phyloP scores from a whole-genome alignment of 2,113 vertebrate species.

The Scomber colias region DNA sequence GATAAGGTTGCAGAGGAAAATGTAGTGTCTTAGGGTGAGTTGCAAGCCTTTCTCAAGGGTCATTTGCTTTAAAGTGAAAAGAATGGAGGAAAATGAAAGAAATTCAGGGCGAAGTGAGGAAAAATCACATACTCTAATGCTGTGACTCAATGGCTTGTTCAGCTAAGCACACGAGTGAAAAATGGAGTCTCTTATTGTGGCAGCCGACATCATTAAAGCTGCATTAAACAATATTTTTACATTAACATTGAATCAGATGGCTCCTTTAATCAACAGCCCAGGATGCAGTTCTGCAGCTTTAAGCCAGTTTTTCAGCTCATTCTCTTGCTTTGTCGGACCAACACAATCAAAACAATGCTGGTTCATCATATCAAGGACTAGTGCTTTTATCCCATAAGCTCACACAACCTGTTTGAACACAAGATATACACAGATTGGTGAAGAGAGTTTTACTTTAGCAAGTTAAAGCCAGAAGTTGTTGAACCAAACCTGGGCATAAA shows the following conservation, averaged over 20 bases:
- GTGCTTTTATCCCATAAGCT: conserved; percentile 6
- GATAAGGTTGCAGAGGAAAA: conserved; percentile 69
- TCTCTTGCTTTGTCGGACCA: conserved; percentile 17
- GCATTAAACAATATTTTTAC: conserved; percentile 67
- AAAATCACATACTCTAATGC: conserved; percentile 38
- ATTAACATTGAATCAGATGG: conserved; percentile 59
- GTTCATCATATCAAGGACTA: conserved; percentile 25
- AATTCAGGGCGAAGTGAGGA: conserved; percentile 21
- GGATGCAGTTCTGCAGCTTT: conserved; percentile 28
- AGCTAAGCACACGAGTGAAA: conserved; percentile 54
- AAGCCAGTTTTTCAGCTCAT: conserved; percentile 12
- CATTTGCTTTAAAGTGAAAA: conserved; percentile 53
- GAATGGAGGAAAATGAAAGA: conserved; percentile 38
- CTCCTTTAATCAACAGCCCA: conserved; percentile 47
- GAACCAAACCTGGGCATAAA: background rate
- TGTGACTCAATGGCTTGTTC: conserved; percentile 53
- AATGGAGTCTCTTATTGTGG: conserved; percentile 60
- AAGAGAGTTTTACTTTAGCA: conserved; percentile 10
- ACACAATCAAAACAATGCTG: conserved; percentile 14
- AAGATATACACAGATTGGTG: background rate
- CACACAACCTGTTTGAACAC: conserved; percentile 4
- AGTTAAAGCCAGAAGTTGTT: background rate
- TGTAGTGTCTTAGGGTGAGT: conserved; percentile 51
- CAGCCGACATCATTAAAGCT: conserved; percentile 72
- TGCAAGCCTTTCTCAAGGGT: conserved; percentile 59